These are phyloP conservation scores for Callipepla californica DNA, from an alignment of 2,113 vertebrate species.

Conservation along the genomic window DNA sequence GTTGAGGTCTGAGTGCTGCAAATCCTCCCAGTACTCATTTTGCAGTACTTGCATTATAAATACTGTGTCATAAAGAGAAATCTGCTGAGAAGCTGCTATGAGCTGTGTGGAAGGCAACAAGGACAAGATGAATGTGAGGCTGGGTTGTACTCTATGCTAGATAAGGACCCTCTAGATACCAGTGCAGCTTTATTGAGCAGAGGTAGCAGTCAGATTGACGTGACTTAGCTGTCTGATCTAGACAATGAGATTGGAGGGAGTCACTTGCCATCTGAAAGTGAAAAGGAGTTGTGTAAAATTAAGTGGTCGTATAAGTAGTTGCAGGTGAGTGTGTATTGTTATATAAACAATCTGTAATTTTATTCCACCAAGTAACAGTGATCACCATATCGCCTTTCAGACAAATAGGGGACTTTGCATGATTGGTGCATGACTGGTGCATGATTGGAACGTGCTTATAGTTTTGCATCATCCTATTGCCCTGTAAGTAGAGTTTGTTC, in stretches of 20 bases:
- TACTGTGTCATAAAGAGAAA: background rate
- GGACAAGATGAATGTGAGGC: background rate
- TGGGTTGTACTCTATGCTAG: background rate
- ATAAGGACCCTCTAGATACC: background rate
- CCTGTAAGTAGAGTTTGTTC: background rate
- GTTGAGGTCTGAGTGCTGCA: background rate
- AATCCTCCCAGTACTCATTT: background rate
- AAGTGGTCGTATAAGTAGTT: background rate
- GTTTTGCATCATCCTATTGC: accelerated
- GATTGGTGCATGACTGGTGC: background rate
- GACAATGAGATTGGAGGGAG: background rate
- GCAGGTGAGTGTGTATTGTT: background rate
- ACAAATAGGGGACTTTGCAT: background rate
- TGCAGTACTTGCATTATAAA: background rate
- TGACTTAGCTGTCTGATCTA: background rate
- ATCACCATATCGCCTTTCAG: background rate
- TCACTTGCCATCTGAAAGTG: background rate
- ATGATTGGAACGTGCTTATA: background rate
- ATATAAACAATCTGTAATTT: background rate
- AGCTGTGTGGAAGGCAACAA: background rate
- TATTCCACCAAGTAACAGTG: background rate
- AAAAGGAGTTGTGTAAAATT: background rate
- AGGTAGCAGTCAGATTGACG: background rate
- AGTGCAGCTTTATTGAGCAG: background rate
- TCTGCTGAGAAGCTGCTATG: background rate